Conservation (phyloP, 2,797 vertebrate species). For the Crypturellus tataupa region DNA sequence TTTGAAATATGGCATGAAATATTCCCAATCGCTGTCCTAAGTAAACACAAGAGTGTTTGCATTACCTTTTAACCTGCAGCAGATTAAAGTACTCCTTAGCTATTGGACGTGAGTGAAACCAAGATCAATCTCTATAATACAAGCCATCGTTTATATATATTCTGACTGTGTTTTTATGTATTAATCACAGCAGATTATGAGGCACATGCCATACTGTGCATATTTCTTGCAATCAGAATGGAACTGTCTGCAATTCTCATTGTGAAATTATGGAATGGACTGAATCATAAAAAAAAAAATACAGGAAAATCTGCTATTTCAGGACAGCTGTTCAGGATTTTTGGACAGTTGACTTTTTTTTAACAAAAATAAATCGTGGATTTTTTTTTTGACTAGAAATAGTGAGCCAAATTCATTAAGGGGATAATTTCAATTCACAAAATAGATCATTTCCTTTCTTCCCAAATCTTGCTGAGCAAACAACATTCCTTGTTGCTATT, state of each 20-base stretch:
- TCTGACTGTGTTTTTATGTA: conserved; percentile 63
- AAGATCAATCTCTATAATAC: conserved; percentile 55
- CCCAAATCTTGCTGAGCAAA: conserved; percentile 46
- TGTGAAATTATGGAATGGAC: conserved; percentile 57
- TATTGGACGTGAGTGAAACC: conserved; percentile 60
- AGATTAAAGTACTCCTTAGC: conserved; percentile 65
- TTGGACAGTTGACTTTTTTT: conserved; percentile 32
- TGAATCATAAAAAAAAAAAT: conserved; percentile 49
- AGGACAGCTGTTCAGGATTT: conserved; percentile 59
- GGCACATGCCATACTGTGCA: conserved; percentile 28
- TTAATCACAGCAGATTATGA: conserved; percentile 76
- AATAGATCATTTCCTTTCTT: conserved; percentile 55
- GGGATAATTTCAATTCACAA: conserved; percentile 55
- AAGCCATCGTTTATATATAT: conserved; percentile 55
- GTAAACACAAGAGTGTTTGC: conserved; percentile 59
- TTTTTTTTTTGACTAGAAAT: conserved; percentile 7
- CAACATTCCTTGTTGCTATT: conserved; percentile 28
- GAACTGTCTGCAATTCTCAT: conserved; percentile 39
- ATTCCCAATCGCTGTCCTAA: conserved; percentile 74
- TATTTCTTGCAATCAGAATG: conserved; percentile 61
- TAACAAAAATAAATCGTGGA: conserved; percentile 36
- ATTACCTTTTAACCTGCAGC: conserved; percentile 71
- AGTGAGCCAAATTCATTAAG: conserved; percentile 46
- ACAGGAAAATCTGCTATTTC: conserved; percentile 57
- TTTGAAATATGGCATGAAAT: conserved; percentile 76